These are phyloP conservation scores for Sminthopsis crassicaudata DNA, from an alignment of 2,113 vertebrate species.

Conservation along the genomic window DNA sequence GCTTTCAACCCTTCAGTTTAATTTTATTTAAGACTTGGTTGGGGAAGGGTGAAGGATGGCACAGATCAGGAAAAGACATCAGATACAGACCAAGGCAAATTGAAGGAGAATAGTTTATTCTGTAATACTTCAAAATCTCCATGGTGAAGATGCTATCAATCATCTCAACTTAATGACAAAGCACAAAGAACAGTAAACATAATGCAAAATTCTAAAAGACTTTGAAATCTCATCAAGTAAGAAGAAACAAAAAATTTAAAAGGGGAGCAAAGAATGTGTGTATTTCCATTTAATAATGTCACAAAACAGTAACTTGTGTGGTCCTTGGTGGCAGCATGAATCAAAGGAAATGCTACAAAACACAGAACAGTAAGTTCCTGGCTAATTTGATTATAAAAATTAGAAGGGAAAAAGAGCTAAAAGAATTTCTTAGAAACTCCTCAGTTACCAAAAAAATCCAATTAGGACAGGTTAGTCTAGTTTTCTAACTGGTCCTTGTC, in stretches of 20 bases:
- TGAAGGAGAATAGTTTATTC: background rate
- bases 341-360: background rate
- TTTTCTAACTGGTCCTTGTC: background rate
- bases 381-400: background rate
- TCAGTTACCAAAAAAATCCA: background rate
- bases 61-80: background rate
- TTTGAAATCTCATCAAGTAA: background rate
- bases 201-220: background rate
- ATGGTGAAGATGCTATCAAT: background rate
- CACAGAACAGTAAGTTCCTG: background rate
- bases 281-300: conserved; percentile 1
- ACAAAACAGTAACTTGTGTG: background rate
- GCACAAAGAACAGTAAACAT: background rate
- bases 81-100: background rate
- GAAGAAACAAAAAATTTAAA: background rate
- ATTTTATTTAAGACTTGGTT: conserved; percentile 21
- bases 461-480: background rate
- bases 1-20: conserved; percentile 2
- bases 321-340: background rate
- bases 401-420: background rate
- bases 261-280: background rate
- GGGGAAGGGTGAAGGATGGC: background rate
- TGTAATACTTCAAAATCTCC: background rate
- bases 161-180: background rate
- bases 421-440: background rate